These are phyloP conservation scores for Zootermopsis nevadensis DNA, from an alignment of 2,888 invertebrate genomes.

Conservation along the genomic window DNA sequence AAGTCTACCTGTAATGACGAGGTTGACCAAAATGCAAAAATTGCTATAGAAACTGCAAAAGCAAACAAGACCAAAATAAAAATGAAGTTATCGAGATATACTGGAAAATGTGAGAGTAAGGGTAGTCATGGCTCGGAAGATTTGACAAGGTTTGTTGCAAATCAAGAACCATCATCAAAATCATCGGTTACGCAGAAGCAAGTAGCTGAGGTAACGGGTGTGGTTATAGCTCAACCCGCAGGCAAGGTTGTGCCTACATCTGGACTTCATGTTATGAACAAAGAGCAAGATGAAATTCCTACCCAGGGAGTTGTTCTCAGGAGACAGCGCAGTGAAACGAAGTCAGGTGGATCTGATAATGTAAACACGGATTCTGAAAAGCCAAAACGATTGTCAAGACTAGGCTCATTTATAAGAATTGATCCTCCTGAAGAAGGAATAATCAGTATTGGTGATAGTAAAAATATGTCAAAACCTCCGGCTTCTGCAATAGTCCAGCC, in stretches of 20 bases:
- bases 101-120: neutral
- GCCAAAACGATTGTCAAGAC: conserved; percentile 63
- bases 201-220: conserved; percentile 35
- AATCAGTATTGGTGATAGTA: conserved; percentile 45
- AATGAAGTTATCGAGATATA: conserved; percentile 10
- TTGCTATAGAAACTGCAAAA: neutral
- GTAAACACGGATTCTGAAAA: conserved; percentile 56
- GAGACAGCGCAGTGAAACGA: conserved; percentile 19
- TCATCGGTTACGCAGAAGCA: neutral
- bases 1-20: conserved; percentile 22
- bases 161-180: neutral
- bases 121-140: neutral
- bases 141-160: neutral
- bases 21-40: conserved; percentile 38
- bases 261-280: neutral
- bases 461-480: conserved; percentile 54
- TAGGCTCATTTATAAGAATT: conserved; percentile 66
- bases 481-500: conserved; percentile 65
- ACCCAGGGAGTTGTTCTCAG: conserved; percentile 44
- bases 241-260: neutral
- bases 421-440: conserved; percentile 58
- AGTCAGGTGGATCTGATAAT: conserved; percentile 56
- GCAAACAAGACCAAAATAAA: neutral
- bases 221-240: conserved; percentile 35
- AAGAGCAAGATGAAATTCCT: neutral